phyloP scores from a whole-genome alignment of 2,888 invertebrate species.

The Oscheius sp. region DNA sequence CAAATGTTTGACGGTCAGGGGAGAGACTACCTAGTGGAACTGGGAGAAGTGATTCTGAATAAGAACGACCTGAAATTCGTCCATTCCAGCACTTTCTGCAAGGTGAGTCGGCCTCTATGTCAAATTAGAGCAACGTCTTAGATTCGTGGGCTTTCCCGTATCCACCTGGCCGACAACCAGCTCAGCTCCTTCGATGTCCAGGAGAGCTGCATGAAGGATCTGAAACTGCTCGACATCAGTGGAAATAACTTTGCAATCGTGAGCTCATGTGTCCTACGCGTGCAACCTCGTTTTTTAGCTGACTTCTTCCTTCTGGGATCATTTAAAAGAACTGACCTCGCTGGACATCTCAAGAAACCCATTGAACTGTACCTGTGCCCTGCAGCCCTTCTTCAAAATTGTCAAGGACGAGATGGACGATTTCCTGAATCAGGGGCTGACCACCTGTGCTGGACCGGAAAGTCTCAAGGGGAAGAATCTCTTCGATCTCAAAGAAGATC shows the following conservation, averaged over 20 bases:
- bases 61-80: conserved; percentile 16
- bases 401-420: conserved; percentile 11
- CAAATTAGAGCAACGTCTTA: not conserved
- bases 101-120: conserved; percentile 1
- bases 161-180: conserved; percentile 27
- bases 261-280: not conserved
- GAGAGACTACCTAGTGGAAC: conserved; percentile 12
- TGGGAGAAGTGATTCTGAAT: not conserved
- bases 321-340: conserved; percentile 10
- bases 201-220: not conserved
- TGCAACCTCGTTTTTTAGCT: not conserved
- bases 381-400: conserved; percentile 20
- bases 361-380: conserved; percentile 21
- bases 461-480: conserved; percentile 21
- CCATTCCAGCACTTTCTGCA: conserved; percentile 31
- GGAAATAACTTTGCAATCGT: conserved; percentile 31
- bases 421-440: conserved; percentile 34
- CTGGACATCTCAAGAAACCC: conserved; percentile 32
- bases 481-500: conserved; percentile 26
- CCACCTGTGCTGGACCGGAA: conserved; percentile 24
- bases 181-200: conserved; percentile 8
- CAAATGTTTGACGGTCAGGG: conserved; percentile 24
- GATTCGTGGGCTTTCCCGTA: conserved; percentile 8
- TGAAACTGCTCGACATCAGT: conserved; percentile 24
- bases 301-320: conserved; percentile 21